phyloP scores from a whole-genome alignment of 2,797 vertebrate genomes.

The Silurus lanzhouensis region DNA sequence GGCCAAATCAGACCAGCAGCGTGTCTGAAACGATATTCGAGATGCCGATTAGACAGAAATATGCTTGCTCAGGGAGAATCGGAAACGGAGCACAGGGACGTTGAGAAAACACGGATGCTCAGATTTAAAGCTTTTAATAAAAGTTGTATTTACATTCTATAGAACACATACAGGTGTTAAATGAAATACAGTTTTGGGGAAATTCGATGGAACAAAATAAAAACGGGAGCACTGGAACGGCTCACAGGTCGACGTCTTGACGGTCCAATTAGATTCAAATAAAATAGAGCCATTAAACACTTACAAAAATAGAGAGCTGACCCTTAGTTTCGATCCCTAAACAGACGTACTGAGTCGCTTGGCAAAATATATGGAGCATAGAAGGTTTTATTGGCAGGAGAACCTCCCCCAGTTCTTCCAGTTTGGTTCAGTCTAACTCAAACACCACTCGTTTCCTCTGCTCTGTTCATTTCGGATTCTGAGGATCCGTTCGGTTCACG shows the following conservation, averaged over 20 bases:
- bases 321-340: neutral
- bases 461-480: slow-evolving; percentile 45
- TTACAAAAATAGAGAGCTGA: neutral
- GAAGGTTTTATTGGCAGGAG: neutral
- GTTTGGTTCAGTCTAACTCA: neutral
- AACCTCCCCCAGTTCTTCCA: neutral
- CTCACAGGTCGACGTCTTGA: neutral
- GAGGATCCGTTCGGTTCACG: slow-evolving; percentile 51
- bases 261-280: neutral
- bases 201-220: neutral
- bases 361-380: too few relatives aligned
- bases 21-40: neutral
- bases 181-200: slow-evolving; percentile 6
- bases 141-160: slow-evolving; percentile 37
- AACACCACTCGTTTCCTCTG: slow-evolving; percentile 42
- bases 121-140: slow-evolving; percentile 34
- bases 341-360: neutral
- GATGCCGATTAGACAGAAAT: neutral
- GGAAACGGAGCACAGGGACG: neutral
- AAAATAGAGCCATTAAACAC: neutral
- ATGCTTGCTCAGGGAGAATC: neutral
- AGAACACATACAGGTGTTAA: slow-evolving; percentile 8
- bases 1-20: neutral
- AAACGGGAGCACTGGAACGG: neutral
- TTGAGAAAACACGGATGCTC: neutral